Conservation (phyloP, 1,140 invertebrate genomes). For the Gryon sp. region DNA sequence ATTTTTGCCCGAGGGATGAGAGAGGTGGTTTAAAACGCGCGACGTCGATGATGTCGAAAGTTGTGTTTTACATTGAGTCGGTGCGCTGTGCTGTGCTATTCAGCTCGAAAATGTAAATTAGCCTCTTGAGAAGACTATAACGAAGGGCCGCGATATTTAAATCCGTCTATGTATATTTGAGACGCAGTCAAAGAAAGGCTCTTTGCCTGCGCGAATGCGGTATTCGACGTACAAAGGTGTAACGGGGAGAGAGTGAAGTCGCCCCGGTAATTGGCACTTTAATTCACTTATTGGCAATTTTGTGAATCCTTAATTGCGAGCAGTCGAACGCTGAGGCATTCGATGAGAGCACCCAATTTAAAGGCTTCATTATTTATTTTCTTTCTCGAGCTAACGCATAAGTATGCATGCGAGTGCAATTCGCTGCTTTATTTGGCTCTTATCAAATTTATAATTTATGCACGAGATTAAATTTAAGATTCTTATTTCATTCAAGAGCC, state of each 20-base stretch:
- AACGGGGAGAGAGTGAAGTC: slow-evolving; percentile 29
- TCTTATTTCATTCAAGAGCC: too few relatives aligned
- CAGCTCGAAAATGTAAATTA: slow-evolving; percentile 55
- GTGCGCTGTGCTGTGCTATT: slow-evolving; percentile 19
- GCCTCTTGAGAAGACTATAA: slow-evolving; percentile 52
- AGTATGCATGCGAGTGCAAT: background rate
- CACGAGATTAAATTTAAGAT: background rate
- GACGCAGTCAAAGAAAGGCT: slow-evolving; percentile 52
- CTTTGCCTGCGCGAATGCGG: slow-evolving; percentile 35
- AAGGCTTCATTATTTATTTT: slow-evolving; percentile 13
- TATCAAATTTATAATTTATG: background rate
- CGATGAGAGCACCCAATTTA: background rate
- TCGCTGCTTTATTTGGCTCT: background rate
- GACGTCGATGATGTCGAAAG: slow-evolving; percentile 30
- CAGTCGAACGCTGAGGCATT: slow-evolving; percentile 20
- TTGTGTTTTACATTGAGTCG: slow-evolving; percentile 39
- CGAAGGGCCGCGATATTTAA: slow-evolving; percentile 55
- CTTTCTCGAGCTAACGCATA: background rate
- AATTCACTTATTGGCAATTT: slow-evolving; percentile 61
- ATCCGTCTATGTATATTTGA: slow-evolving; percentile 54
- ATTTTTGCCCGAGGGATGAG: slow-evolving; percentile 9
- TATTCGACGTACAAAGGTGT: slow-evolving; percentile 48
- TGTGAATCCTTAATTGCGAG: slow-evolving; percentile 48
- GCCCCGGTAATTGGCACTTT: slow-evolving; percentile 56
- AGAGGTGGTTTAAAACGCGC: background rate